Evolutionary conservation across 1,140 invertebrate species (phyloP).

Genomic region (Gerris buenoi): DNA sequence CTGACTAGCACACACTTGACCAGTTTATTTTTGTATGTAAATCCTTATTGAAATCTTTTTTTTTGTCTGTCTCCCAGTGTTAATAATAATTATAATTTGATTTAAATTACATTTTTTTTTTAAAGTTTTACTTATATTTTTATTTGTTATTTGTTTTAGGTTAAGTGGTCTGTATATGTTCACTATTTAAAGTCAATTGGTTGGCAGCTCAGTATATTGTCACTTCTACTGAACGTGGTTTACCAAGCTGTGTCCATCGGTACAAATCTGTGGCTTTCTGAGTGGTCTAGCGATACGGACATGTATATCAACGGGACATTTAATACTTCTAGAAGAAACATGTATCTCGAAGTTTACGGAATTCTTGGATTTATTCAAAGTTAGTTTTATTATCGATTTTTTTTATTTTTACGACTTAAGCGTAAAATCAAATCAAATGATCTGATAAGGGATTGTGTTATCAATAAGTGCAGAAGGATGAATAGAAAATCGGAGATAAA

Average conservation of each 20-base stretch:
- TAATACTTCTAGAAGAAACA: slow-evolving; percentile 21
- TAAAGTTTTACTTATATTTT: no score
- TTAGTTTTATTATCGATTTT: no score
- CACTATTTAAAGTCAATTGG: slow-evolving; percentile 22
- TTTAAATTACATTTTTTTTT: background rate
- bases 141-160: slow-evolving; percentile 18
- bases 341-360: slow-evolving; percentile 32
- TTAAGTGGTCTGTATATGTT: slow-evolving; percentile 11
- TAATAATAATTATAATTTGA: no score
- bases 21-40: background rate
- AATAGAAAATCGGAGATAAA: no score
- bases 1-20: no score
- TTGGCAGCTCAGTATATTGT: slow-evolving; percentile 15
- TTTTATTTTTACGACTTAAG: no score
- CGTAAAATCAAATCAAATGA: no score
- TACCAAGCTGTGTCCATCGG: slow-evolving; percentile 28
- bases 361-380: slow-evolving; percentile 30
- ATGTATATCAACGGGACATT: slow-evolving; percentile 9
- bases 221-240: slow-evolving; percentile 30
- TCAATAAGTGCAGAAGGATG: no score
- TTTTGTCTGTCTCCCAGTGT: no score
- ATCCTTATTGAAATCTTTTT: background rate
- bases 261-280: slow-evolving; percentile 39
- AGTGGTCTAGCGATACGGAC: slow-evolving; percentile 32
- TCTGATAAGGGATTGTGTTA: no score